These are phyloP conservation scores for Urocitellus parryii DNA, from an alignment of 2,113 vertebrate species.

Conservation along the genomic window DNA sequence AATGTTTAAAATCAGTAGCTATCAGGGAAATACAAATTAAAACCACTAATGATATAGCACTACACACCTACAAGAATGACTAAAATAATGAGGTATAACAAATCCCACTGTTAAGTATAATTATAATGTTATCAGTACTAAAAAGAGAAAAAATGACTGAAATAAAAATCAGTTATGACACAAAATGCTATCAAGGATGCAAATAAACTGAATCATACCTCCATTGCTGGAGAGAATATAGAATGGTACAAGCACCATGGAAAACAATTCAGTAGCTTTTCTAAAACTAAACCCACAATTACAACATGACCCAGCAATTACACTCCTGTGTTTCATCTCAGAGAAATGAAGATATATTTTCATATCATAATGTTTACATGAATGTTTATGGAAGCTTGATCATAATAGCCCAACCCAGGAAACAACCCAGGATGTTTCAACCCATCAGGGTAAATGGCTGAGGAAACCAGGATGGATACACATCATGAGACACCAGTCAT, in stretches of 20 bases:
- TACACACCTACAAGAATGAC: not conserved
- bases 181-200: not conserved
- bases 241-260: not conserved
- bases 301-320: not conserved
- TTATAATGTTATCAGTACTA: no score
- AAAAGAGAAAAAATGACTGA: not conserved
- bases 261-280: not conserved
- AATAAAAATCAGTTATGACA: not conserved
- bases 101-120: no score
- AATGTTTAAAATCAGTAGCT: not conserved
- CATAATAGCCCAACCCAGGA: not conserved
- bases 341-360: not conserved
- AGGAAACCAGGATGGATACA: not conserved
- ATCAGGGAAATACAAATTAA: not conserved
- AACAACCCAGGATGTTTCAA: not conserved
- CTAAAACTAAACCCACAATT: not conserved
- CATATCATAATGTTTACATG: not conserved
- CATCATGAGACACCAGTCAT: not conserved
- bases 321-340: not conserved
- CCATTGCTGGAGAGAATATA: not conserved
- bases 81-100: not conserved
- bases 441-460: not conserved
- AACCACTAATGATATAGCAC: no score
- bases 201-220: not conserved
- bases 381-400: not conserved